Base-by-base conservation (phyloP, 2,888 invertebrate genomes). In the Gymnocheta viridis region DNA sequence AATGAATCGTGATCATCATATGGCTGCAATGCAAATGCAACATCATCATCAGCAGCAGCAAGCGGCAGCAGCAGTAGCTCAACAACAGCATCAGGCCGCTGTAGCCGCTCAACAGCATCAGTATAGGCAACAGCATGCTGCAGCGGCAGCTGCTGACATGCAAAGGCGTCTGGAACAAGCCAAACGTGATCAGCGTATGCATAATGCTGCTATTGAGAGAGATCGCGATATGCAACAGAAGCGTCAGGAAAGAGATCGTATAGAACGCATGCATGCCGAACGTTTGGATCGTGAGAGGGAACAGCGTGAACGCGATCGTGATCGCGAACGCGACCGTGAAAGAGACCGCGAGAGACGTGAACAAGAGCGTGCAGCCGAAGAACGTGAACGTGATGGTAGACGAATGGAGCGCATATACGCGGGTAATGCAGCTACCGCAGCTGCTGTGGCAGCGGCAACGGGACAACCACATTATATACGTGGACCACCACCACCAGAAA, bases 1-100 rank as follows among this genome's bases (percentile, higher is more conserved):
- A 94, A 90, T 94, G 94, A 73, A 92, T 93, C 83, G 94, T 90
- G 85, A 94, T 92, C 94, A 90, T 32, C 89, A 93, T 85, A 88
- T 89, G 29, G 84, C 73, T 17, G 60, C 92, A 69, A 91, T 92
- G 47, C 93, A 93, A 51, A 92, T 92, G 67, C 85, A 88, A 17
- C 86, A 80, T 88, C 92, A 92, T 78, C 88, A 87, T 87, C 87
- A 89, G 88, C 91, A n/a, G 92, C 86, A 91, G 12, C 91, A 92
- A 51, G 90, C 91, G 47, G 76, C 91, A 89, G 64, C 89, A 87
- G 73, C 90, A 91, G 85, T 92, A 86, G 90, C 74, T 91, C 92
- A 19, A 85, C 32, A 87, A 64, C 86, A 56, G 2, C 91, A 91
- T 27, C 91, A 90, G 32, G 60, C 89, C 85, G 76, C 91, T 91